Evolutionary conservation across 2,888 invertebrate genomes (phyloP).

Genomic region (Mimumesa dahlbomi): DNA sequence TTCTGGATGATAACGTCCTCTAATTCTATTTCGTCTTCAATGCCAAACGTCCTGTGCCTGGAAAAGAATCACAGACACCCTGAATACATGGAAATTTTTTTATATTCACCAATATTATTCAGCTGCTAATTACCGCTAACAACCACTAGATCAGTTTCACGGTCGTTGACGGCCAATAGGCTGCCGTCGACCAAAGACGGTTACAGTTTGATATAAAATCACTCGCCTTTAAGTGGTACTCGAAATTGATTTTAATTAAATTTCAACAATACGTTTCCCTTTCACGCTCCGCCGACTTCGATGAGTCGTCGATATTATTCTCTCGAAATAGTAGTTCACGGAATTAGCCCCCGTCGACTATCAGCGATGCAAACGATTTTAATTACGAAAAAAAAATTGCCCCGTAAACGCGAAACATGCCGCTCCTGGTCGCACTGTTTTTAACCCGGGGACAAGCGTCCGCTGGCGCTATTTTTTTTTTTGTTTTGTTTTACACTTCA

Average conservation of each 20-base stretch:
- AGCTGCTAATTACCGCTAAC: constrained; percentile 70
- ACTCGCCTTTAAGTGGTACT: constrained; percentile 48
- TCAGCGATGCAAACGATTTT: constrained; percentile 47
- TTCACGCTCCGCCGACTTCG: constrained; percentile 39
- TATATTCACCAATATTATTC: constrained; percentile 45
- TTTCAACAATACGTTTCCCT: constrained; percentile 61
- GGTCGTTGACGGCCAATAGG: constrained; percentile 24
- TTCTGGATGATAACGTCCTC: no score
- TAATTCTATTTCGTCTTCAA: no score
- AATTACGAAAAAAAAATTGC: constrained; percentile 50
- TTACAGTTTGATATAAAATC: constrained; percentile 59
- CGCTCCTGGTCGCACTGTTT: not conserved
- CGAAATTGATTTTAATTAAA: constrained; percentile 70
- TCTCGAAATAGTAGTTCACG: constrained; percentile 32
- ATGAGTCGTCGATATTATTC: constrained; percentile 50
- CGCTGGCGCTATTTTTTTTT: no score
- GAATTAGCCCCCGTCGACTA: constrained; percentile 29
- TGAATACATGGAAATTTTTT: no score
- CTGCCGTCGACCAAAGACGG: constrained; percentile 36
- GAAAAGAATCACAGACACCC: no score
- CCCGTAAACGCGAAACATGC: constrained; percentile 11
- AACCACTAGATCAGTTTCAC: constrained; percentile 55
- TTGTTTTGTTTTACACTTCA: not conserved
- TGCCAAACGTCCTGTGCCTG: no score
- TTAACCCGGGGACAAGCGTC: not conserved